A percentile compares a stretch with the other conserved stretches of the same genome.
Evolutionary conservation across 2,797 vertebrate genomes (phyloP).

Genomic region (Thunnus albacares): DNA sequence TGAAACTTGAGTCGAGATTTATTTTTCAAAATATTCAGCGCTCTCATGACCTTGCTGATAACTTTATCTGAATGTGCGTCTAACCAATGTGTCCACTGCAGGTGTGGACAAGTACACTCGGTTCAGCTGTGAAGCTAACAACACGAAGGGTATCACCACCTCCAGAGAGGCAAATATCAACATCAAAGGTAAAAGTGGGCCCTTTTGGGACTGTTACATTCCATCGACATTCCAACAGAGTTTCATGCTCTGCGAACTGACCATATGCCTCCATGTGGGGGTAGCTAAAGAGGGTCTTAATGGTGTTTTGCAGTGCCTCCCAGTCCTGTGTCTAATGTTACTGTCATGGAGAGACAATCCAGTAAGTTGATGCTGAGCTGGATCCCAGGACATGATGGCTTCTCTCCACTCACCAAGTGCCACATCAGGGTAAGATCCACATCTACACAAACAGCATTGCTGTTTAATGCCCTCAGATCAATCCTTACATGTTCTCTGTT

Average conservation of each 20-base stretch:
- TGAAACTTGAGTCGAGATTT: not conserved
- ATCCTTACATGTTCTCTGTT: not conserved
- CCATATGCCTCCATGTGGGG: not conserved
- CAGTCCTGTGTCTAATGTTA: conserved; percentile 77
- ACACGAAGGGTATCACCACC: conserved; percentile 90
- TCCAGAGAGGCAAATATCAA: conserved; percentile 91
- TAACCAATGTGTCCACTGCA: conserved; percentile 66
- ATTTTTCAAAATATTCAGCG: conserved; percentile 1
- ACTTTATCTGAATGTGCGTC: not conserved
- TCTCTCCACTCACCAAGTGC: conserved; percentile 89
- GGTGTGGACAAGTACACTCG: conserved; percentile 87
- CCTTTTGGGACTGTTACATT: not conserved
- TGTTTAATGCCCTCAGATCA: fast-evolving
- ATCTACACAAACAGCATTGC: not conserved
- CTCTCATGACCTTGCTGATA: conserved; percentile 30
- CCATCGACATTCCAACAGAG: conserved; percentile 15
- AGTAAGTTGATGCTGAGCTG: conserved; percentile 89
- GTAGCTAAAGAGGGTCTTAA: not conserved
- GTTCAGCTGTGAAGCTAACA: conserved; percentile 96
- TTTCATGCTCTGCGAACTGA: conserved; percentile 5
- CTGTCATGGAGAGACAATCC: conserved; percentile 81
- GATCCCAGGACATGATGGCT: conserved; percentile 91
- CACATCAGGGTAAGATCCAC: conserved; percentile 86
- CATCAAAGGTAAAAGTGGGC: conserved; percentile 90
- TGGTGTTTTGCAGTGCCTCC: conserved; percentile 76